phyloP scores from a whole-genome alignment of 2,888 invertebrate species.

The Endomychus coccineus region DNA sequence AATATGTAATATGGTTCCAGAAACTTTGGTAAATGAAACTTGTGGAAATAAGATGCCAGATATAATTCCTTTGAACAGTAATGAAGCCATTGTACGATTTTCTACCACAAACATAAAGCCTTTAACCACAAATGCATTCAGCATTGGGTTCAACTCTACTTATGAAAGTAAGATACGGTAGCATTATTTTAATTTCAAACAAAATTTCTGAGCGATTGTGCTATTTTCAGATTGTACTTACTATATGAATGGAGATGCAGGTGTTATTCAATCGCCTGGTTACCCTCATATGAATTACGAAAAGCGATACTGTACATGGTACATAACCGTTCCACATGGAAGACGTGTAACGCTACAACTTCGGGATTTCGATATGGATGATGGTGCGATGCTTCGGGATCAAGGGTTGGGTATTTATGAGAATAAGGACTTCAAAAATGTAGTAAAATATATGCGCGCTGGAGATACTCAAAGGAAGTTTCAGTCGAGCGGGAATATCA shows the following conservation, averaged over 20 bases:
- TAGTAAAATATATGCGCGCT: slow-evolving; percentile 16
- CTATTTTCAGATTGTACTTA: slow-evolving; percentile 68
- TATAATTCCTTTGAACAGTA: too few relatives aligned
- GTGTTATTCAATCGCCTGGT: slow-evolving; percentile 61
- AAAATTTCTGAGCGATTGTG: too few relatives aligned
- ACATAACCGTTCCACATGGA: slow-evolving; percentile 56
- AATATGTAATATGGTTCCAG: too few relatives aligned
- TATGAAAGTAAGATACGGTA: too few relatives aligned
- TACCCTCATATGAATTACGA: slow-evolving; percentile 53
- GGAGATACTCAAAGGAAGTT: slow-evolving; percentile 42
- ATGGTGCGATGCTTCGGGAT: slow-evolving; percentile 7
- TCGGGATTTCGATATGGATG: slow-evolving; percentile 45
- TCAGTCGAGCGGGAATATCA: slow-evolving; percentile 56
- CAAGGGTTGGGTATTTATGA: slow-evolving; percentile 48
- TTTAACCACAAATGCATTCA: too few relatives aligned
- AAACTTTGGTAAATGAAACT: too few relatives aligned
- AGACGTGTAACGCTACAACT: slow-evolving; percentile 57
- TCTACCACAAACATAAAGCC: too few relatives aligned
- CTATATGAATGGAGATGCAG: slow-evolving; percentile 52
- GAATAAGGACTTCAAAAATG: slow-evolving; percentile 39
- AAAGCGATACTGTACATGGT: slow-evolving; percentile 58
- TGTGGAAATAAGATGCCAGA: too few relatives aligned
- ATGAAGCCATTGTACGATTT: too few relatives aligned
- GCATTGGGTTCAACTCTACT: too few relatives aligned
- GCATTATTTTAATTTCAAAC: too few relatives aligned